Evolutionary conservation across 2,888 invertebrate species (phyloP).

Genomic region (Volucella inanis): DNA sequence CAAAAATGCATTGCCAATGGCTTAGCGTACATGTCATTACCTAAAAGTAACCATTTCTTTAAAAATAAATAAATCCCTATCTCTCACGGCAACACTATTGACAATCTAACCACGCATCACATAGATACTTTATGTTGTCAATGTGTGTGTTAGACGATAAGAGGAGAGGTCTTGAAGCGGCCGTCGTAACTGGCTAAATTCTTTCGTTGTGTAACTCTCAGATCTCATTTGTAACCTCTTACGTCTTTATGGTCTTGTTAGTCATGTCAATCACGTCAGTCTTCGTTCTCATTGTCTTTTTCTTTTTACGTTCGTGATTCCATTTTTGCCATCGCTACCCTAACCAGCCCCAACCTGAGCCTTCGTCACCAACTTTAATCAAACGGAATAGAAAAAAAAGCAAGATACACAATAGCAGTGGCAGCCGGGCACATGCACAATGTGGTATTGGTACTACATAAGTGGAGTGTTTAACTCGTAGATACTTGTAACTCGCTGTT

Average conservation of each 20-base stretch:
- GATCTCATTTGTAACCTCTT: slow-evolving; percentile 26
- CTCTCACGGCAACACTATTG: slow-evolving; percentile 28
- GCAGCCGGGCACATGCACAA: not conserved
- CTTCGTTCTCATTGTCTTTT: not conserved
- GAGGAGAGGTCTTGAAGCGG: slow-evolving; percentile 24
- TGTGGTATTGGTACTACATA: not conserved
- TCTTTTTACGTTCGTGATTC: not conserved
- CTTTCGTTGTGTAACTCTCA: slow-evolving; percentile 49
- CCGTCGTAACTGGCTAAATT: slow-evolving; percentile 43
- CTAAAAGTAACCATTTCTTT: slow-evolving; percentile 21
- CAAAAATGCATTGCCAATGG: slow-evolving; percentile 17
- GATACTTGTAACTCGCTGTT: slow-evolving; percentile 26
- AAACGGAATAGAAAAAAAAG: slow-evolving; percentile 21
- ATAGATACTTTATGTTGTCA: not conserved
- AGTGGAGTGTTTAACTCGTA: slow-evolving; percentile 50
- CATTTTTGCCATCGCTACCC: slow-evolving; percentile 46
- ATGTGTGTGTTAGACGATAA: not conserved
- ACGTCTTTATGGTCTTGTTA: slow-evolving; percentile 25
- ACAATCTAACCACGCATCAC: not conserved
- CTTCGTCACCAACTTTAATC: slow-evolving; percentile 58
- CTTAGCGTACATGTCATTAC: slow-evolving; percentile 14
- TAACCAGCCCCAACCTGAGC: slow-evolving; percentile 72
- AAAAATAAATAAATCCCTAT: not conserved
- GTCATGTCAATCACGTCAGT: not conserved
- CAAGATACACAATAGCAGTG: slow-evolving; percentile 5